Evolutionary conservation across 2,888 invertebrate species (phyloP), one percentile per base, ranked within the genome.

Genomic region (Campoletis raptor): DNA sequence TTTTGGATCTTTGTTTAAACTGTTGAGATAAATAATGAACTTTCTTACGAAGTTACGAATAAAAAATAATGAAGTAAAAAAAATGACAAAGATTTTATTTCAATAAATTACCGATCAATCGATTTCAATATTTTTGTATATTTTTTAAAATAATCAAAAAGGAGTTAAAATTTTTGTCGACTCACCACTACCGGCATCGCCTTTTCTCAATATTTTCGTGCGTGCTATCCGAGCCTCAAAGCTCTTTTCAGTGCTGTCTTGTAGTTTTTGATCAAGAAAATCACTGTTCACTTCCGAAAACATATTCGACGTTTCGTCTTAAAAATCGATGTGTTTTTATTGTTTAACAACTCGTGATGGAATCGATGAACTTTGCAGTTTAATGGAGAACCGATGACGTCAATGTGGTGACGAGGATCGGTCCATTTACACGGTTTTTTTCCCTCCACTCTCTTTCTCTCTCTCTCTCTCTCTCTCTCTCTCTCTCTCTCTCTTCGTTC

Each of bases 211-310:
- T 82, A 81, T 79, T 79, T 89, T 89, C 3, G 91, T 80, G 7
- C 85, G 86, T 9, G 83, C 88, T 64, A 92, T 88, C 57, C 89
- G 79, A 9, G 91, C 76, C 18, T 91, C 91, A 72, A 92, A 89
- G 10, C 79, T 89, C 77, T 91, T 91, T 36, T 87, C 89, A 9
- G 87, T 79, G 24, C 89, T 89, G 8, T 92, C 92, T 52, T 85
- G 66, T 81, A 72, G 80, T 64, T 90, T 87, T 7, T 87, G 48
- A 37, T 91, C 90, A 42, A 91, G 54, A 80, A 90, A 90, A 42
- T 92, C 91, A 24, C 85, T n/a, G 54, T 90, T 89, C 79, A 90
- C 88, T 85, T 91, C 87, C 45, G 90, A 87, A 83, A 92, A 73
- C 93, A 93, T 93, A 37, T 73, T 82, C 30, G 42, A 42, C 24